Evolutionary conservation across 2,888 invertebrate species (phyloP).

Genomic region (Drosophila paranaensis): DNA sequence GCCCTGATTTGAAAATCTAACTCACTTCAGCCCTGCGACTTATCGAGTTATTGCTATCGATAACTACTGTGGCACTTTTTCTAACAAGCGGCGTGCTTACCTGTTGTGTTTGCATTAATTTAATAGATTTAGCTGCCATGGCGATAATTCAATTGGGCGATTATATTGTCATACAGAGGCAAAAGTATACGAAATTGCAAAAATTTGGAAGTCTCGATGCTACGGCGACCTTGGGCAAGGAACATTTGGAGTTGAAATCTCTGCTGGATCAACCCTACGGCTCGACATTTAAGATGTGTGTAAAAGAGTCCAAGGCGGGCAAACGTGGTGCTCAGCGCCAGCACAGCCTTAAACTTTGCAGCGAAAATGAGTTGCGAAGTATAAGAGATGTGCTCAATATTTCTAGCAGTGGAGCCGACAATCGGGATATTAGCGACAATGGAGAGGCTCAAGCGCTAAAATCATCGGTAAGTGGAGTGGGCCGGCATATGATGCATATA

Average conservation of each 20-base stretch:
- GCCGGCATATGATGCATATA: no score
- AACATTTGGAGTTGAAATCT: conserved; percentile 88
- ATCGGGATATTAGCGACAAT: conserved; percentile 92
- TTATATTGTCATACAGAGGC: conserved; percentile 91
- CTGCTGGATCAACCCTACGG: conserved; percentile 89
- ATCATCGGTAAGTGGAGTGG: conserved; percentile 80
- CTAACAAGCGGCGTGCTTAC: conserved; percentile 44
- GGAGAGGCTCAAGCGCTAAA: conserved; percentile 91
- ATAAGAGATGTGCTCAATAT: conserved; percentile 88
- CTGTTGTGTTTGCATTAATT: conserved; percentile 28
- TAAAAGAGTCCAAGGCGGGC: conserved; percentile 84
- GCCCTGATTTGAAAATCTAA: neutral
- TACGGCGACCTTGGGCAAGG: conserved; percentile 88
- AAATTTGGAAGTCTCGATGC: conserved; percentile 89
- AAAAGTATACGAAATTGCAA: conserved; percentile 91
- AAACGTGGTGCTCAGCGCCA: conserved; percentile 85
- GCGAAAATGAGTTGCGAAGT: conserved; percentile 85
- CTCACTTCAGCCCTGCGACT: neutral
- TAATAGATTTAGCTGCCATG: conserved; percentile 20
- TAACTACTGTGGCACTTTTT: neutral
- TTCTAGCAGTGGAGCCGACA: conserved; percentile 91
- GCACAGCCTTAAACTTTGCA: conserved; percentile 86
- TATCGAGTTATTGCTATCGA: conserved; percentile 8
- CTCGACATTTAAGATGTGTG: conserved; percentile 91
- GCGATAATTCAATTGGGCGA: conserved; percentile 88